Percentiles rank a stretch among this genome's conserved stretches.
Conservation (phyloP, 1,140 invertebrate species). For the Parasteatoda tepidariorum region DNA sequence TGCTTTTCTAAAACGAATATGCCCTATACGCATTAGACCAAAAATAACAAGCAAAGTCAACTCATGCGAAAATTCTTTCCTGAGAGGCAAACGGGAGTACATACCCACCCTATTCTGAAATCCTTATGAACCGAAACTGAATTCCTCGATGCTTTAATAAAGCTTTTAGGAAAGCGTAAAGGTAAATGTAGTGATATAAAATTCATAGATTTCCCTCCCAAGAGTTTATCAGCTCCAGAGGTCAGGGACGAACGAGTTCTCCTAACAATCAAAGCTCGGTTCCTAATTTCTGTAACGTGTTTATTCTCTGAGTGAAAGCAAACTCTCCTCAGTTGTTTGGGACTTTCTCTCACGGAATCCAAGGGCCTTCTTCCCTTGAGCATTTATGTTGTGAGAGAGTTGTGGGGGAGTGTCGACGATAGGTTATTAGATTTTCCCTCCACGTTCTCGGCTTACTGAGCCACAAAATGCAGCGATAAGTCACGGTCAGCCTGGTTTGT, state of each 20-base stretch:
- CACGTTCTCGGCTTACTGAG: conserved; percentile 56
- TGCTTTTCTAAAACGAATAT: too few species aligned
- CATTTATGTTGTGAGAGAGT: conserved; percentile 1
- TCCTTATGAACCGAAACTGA: too few species aligned
- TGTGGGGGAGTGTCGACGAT: background rate
- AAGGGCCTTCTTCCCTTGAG: conserved; percentile 16
- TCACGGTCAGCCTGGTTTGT: conserved; percentile 52
- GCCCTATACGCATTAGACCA: too few species aligned
- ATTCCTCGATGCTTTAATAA: too few species aligned
- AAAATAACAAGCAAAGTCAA: too few species aligned
- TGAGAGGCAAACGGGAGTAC: too few species aligned
- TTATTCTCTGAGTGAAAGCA: conserved; percentile 37
- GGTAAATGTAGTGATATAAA: too few species aligned
- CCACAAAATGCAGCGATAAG: conserved; percentile 56
- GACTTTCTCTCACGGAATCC: conserved; percentile 44
- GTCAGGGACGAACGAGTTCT: background rate
- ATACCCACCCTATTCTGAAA: too few species aligned
- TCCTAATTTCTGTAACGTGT: conserved; percentile 52
- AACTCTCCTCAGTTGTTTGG: conserved; percentile 16
- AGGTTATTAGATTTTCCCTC: conserved; percentile 52
- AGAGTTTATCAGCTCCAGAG: background rate
- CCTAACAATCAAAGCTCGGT: conserved; percentile 30
- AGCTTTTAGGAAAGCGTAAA: too few species aligned
- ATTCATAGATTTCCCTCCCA: background rate
- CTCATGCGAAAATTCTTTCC: too few species aligned